Conservation (phyloP, 2,797 vertebrate species). For the Chromobotia macracanthus region DNA sequence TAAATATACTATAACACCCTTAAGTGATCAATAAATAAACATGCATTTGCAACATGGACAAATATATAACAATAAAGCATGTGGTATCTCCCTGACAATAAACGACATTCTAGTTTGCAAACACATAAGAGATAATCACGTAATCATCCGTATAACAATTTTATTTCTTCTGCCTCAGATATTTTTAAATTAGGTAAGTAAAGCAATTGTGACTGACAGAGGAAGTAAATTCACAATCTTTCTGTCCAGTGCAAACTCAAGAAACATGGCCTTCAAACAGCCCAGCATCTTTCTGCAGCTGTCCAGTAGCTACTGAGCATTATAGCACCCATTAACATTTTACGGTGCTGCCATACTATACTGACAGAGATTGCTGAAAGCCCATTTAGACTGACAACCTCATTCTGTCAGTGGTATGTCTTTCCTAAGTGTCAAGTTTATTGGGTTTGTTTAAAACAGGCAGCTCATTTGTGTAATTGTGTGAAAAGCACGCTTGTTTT, state of each 20-base stretch:
- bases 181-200: constrained; percentile 9
- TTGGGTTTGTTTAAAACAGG: constrained; percentile 44
- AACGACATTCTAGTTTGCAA: background rate
- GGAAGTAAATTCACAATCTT: no score
- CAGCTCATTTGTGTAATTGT: constrained; percentile 70
- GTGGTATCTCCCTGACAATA: background rate
- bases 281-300: constrained; percentile 31
- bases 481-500: constrained; percentile 64
- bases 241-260: background rate
- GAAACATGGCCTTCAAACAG: constrained; percentile 19
- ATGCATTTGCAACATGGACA: background rate
- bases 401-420: constrained; percentile 52
- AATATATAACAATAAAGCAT: background rate
- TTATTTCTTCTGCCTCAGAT: background rate
- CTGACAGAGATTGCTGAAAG: constrained; percentile 43
- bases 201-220: no score
- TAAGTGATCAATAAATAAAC: constrained; percentile 1
- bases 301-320: constrained; percentile 33
- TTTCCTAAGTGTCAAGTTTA: constrained; percentile 50
- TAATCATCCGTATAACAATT: constrained; percentile 6
- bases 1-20: background rate
- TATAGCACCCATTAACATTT: constrained; percentile 49
- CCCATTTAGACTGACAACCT: constrained; percentile 56
- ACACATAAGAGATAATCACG: background rate
- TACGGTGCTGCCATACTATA: constrained; percentile 47